These are phyloP conservation scores for Mythimna lalbum DNA, from an alignment of 2,888 invertebrate genomes.

Conservation along the genomic window DNA sequence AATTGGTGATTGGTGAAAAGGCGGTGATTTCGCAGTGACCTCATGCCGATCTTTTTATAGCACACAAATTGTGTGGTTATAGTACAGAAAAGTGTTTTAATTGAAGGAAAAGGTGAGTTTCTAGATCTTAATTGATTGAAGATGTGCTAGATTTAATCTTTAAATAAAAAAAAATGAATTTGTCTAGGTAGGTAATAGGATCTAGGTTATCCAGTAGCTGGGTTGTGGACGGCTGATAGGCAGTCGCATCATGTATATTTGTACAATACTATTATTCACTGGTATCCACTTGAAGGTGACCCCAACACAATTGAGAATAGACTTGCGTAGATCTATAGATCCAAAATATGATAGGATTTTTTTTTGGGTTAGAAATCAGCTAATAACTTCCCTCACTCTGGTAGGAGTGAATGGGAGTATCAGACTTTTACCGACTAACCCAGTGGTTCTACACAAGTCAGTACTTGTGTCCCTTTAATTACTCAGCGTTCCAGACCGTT, in stretches of 20 bases:
- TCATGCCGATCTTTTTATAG: conserved; percentile 43
- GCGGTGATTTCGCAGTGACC: conserved; percentile 27
- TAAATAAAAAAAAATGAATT: neutral
- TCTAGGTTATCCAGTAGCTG: neutral
- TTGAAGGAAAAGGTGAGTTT: conserved; percentile 33
- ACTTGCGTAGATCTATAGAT: neutral
- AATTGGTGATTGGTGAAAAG: conserved; percentile 27
- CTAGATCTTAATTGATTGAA: neutral
- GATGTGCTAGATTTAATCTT: neutral
- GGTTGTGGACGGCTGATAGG: neutral
- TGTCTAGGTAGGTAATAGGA: neutral
- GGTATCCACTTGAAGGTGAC: too few species aligned
- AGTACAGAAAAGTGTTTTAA: conserved; percentile 22
- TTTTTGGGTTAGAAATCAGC: neutral
- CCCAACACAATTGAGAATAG: neutral
- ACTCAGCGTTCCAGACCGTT: too few species aligned
- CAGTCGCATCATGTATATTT: neutral
- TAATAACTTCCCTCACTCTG: too few species aligned
- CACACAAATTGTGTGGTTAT: conserved; percentile 26
- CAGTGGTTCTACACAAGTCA: too few species aligned
- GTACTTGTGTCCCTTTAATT: too few species aligned
- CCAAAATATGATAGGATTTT: neutral
- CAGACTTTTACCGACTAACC: too few species aligned
- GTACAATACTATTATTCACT: neutral
- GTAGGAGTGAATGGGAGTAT: too few species aligned